Evolutionary conservation across 2,113 vertebrate genomes (phyloP), one percentile per base, ranked within the genome.

Genomic region (Chloebia gouldiae): DNA sequence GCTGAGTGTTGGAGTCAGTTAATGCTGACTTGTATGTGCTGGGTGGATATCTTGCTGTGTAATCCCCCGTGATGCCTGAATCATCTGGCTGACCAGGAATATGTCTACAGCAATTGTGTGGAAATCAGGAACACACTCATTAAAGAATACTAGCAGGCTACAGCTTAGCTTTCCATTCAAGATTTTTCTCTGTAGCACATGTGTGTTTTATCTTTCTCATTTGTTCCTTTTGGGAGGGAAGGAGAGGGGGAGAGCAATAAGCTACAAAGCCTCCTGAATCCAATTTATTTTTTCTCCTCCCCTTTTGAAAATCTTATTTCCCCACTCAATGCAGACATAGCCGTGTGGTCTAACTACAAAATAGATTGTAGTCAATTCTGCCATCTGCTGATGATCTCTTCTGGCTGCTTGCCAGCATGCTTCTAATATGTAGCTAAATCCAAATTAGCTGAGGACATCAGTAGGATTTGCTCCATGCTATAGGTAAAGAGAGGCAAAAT

Each of bases 301-400:
- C 6, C 39, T 73, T 88, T 61, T 11, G 1, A 60, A 87, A 93
- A 31, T 75, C 61, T 76, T 73, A 30, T 82, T 84, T 93, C 33
- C 30, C 30, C 30, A 54, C 16, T 85, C 40, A 13, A 18, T 59
- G 70, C 49, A 93, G 66, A 69, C 28, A 24, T 9, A 65, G 54
- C 37, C 5, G 0, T 72, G 85, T 80, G 45, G 78, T 82, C 45
- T 72, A 88, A 82, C 75, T 90, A 31, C 49, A 69, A 69, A 94
- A 91, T 82, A 92, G 87, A 79, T 11, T 88, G 78, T 68, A 94
- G 87, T 87, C 42, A 96, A 73, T 93, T 89, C 91, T 96, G 90
- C 94, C 93, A 97, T 96, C 96, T 95, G 94, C 81, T 82, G 93
- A 68, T 95, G 73, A 88, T 95, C 63, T 65, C 57, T 80, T 80